Base-by-base conservation (phyloP, 2,797 vertebrate genomes). In the Thripadectes ignobilis region DNA sequence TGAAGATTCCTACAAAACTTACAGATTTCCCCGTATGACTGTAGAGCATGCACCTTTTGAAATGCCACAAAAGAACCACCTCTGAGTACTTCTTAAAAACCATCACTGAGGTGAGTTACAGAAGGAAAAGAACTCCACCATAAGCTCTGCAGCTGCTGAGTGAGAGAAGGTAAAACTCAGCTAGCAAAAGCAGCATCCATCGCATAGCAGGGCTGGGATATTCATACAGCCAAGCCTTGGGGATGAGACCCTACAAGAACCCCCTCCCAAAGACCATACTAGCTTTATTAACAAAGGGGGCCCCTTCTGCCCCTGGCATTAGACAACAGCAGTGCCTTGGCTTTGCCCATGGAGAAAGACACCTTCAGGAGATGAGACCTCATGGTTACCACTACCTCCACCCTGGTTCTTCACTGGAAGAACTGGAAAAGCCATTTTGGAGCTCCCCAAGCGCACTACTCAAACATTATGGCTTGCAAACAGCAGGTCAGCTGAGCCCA, bases 231-330 rank as follows among this genome's bases (percentile, higher is more conserved):
- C 65, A 67, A 57, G 29, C 45, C 57, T 45, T 19, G 24, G 12
- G 14, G 29, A 48, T 58, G 11, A 76, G 41, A 74, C 4, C 36
- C 16, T 54, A 43, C 1, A 39, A 36, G 17, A 89, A 16, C 1
- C 19, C 8, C 6, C 23, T 71, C 57, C 61, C 3, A 2, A 81
- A 68, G 1, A 5, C 26, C 14, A 39, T 0, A 0, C 3, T 39
- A 29, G 20, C 12, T 71, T 79, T 49, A 16, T 11, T 61, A 29
- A 43, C 36, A 66, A 43, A 58, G 10, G 10, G 21, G 8, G 3
- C 30, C 69, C 13, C 18, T 73, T 80, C 54, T 26, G 74, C 16
- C 58, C 11, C 54, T 54, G 24, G 39, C 29, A 61, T n/a, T 41
- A 32, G 14, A 34, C 23, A 65, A 20, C 0, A 10, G 32, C 54